Conservation (phyloP, 2,888 invertebrate genomes). For the Iselma pallidipennis region DNA sequence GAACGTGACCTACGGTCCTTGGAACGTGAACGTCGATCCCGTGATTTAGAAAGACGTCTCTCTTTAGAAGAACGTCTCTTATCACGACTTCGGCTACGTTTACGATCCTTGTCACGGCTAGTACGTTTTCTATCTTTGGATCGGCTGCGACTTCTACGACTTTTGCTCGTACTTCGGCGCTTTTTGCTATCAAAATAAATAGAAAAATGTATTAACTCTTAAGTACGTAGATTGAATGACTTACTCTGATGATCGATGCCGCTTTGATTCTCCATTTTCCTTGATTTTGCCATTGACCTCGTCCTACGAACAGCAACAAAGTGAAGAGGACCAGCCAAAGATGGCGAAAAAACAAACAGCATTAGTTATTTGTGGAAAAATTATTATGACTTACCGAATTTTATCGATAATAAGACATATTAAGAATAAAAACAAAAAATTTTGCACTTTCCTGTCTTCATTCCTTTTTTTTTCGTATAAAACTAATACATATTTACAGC, state of each 20-base stretch:
- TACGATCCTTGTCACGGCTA: conserved; percentile 41
- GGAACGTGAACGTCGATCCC: conserved; percentile 29
- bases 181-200: conserved; percentile 24
- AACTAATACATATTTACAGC: too few relatives aligned
- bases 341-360: conserved; percentile 49
- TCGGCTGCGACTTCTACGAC: conserved; percentile 28
- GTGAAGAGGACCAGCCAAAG: conserved; percentile 47
- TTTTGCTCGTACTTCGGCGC: conserved; percentile 30
- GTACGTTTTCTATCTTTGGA: conserved; percentile 57
- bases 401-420: conserved; percentile 15
- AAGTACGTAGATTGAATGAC: conserved; percentile 36
- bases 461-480: neutral
- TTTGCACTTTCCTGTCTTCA: conserved; percentile 14
- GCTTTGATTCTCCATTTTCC: conserved; percentile 64
- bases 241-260: conserved; percentile 60
- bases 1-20: conserved; percentile 40
- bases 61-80: conserved; percentile 55
- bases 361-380: conserved; percentile 48
- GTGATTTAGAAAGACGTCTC: conserved; percentile 49
- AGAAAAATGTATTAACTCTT: neutral
- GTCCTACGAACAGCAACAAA: conserved; percentile 60
- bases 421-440: conserved; percentile 19
- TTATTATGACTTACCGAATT: conserved; percentile 18
- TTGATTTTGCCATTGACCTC: conserved; percentile 60
- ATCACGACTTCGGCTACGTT: conserved; percentile 43